Conservation (phyloP, 2,113 vertebrate species). For the Passer montanus region DNA sequence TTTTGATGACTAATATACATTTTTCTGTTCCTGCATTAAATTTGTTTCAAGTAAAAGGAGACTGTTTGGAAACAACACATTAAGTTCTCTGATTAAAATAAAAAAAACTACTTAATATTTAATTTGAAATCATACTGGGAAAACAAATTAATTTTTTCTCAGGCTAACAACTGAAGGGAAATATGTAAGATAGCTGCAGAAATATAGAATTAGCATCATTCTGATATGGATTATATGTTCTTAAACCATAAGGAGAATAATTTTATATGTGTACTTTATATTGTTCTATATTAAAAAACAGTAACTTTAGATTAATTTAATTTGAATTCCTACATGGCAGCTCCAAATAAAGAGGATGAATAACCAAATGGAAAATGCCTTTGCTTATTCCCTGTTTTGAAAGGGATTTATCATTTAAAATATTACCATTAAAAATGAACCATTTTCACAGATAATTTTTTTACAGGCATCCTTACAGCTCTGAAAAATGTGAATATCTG, state of each 20-base stretch:
- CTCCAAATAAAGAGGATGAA: slow-evolving; percentile 33
- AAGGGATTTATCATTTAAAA: slow-evolving; percentile 46
- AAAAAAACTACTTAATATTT: slow-evolving; percentile 52
- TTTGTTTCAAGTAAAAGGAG: slow-evolving; percentile 19
- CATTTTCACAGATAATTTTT: slow-evolving; percentile 19
- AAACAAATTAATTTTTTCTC: slow-evolving; percentile 22
- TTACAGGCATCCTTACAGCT: background rate
- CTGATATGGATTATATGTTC: background rate
- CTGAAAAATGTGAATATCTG: background rate
- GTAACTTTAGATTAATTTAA: slow-evolving; percentile 11
- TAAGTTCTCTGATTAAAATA: slow-evolving; percentile 10
- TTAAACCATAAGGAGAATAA: background rate
- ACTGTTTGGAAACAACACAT: slow-evolving; percentile 27
- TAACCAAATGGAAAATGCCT: slow-evolving; percentile 23
- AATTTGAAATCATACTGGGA: background rate
- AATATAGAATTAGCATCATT: background rate
- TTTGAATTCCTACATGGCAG: slow-evolving; percentile 17
- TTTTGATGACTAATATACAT: slow-evolving; percentile 50
- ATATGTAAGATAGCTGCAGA: background rate
- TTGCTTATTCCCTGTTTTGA: slow-evolving; percentile 5
- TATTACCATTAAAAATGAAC: slow-evolving; percentile 48
- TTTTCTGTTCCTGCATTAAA: slow-evolving; percentile 47
- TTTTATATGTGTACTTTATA: background rate
- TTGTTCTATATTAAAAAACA: slow-evolving; percentile 32
- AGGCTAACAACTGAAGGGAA: background rate